Base-by-base conservation (phyloP, 37 sponge, comb jelly and placozoan genomes). In the Geodia barretti region DNA sequence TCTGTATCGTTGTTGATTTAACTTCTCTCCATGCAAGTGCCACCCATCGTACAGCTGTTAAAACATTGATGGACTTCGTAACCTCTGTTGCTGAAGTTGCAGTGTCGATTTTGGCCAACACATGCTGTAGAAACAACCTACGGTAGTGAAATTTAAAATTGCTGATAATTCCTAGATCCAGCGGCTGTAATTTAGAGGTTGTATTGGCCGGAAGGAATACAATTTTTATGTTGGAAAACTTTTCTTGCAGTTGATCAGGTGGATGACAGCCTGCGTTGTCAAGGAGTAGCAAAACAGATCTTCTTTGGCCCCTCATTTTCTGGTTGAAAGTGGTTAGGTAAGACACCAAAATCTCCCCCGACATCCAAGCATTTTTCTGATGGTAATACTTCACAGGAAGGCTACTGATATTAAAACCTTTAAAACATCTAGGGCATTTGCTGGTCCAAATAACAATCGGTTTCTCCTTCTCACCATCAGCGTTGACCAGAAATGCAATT, bases 161-260 rank as follows among this genome's bases (percentile, higher is more conserved):
- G 36, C 43, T 23, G 34, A 79, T 73, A n/a, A 91, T 41, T 62
- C 90, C 85, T 42, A 80, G 62, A 76, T 90, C 90, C 23, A 90
- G 83, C 42, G 86, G 85, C 78, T 90, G 90, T 35, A 90, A 26
- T 79, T 39, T 42, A 43, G 92, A 86, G 3, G 92, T 87, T 23
- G 80, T 87, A 60, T 91, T 86, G 25, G 79, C 40, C 54, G 77
- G 92, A 33, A 86, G 62, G 70, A 72, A 86, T 36, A 79, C 71
- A 34, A 84, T 36, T 42, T 78, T 91, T 31, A 64, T 77, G 8
- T 77, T 77, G 1, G 41, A 39, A 24, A 64, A 77, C 38, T 77
- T 77, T 19, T 39, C 42, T 63, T 39, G 32, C 36, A 64, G 65
- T 7, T 68, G 47, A 8, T 79, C 79, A 39, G 54, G 70, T 43